Base-by-base conservation (phyloP, 2,888 invertebrate species). In the Teleiodes luculella region DNA sequence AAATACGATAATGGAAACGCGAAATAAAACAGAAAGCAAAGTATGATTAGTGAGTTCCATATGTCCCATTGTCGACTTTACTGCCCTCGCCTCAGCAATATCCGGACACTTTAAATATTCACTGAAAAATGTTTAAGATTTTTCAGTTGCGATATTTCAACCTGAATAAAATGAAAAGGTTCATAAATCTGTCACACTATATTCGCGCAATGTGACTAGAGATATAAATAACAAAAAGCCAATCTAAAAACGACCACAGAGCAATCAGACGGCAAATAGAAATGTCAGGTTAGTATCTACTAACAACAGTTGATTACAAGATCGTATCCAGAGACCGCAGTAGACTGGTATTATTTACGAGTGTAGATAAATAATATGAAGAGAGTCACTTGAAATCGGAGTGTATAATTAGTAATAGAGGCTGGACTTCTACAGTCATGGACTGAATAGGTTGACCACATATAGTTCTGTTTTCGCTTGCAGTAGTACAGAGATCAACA, bases 21-120 rank as follows among this genome's bases (percentile, higher is more conserved):
- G 86, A 85, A 87, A 87, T 89, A 89, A 88, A 88, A 88, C 86
- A 86, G 86, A 87, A 88, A 86, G 86, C 86, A 89, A 85, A 87
- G 86, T 87, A 86, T 87, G 86, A 88, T 87, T 87, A 88, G 88
- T 87, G 86, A 84, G 81, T 80, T 83, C 83, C 80, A 76, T 80
- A 83, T 70, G 83, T 83, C 83, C 83, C 83, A 83, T 84, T 85
- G 85, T 76, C 80, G 74, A 76, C 67, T 86, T 86, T 86, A 87
- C 82, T 78, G 75, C 80, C 74, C 46, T 24, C 46, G 28, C 31
- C 31, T 14, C 53, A 8, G 45, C 35, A 52, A 45, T 45, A 45
- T 54, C 53, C 54, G 57, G 57, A 43, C 49, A 52, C 24, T 56
- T 55, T 54, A 47, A 55, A 46, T 53, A 45, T 53, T 54, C 45